These are phyloP conservation scores for Macheiramphus alcinus DNA, from an alignment of 2,113 vertebrate genomes.

Conservation along the genomic window DNA sequence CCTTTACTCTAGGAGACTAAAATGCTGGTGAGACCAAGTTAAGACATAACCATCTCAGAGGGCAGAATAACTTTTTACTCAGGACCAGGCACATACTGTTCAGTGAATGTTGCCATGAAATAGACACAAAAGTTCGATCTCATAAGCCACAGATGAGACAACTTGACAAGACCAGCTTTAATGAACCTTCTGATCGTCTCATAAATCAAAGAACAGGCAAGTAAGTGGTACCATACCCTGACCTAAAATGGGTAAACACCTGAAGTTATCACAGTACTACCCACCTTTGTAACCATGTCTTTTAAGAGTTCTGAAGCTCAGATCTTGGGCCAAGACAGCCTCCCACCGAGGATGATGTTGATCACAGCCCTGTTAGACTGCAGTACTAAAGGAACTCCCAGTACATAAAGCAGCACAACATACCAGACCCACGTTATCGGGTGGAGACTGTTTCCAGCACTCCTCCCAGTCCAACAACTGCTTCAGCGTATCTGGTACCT, in stretches of 20 bases:
- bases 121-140: not conserved
- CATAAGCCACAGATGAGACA: rapidly evolving
- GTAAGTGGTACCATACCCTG: rapidly evolving
- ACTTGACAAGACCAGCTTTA: not conserved
- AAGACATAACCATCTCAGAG: not conserved
- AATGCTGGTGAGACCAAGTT: not conserved
- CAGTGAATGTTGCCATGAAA: rapidly evolving
- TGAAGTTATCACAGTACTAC: not conserved
- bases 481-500: not conserved
- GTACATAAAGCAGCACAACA: not conserved
- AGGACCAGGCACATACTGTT: rapidly evolving
- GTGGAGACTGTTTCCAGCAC: not conserved
- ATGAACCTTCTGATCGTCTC: not conserved
- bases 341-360: rapidly evolving
- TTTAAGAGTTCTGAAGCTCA: not conserved
- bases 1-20: not conserved
- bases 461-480: not conserved
- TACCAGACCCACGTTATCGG: rapidly evolving
- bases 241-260: not conserved
- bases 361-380: not conserved
- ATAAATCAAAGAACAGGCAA: not conserved
- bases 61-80: not conserved
- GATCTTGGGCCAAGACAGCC: not conserved
- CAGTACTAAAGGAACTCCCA: not conserved
- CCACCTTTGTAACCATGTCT: rapidly evolving